Evolutionary conservation across 2,113 vertebrate species (phyloP), one percentile per base, ranked within the genome.

Genomic region (Prunella himalayana): DNA sequence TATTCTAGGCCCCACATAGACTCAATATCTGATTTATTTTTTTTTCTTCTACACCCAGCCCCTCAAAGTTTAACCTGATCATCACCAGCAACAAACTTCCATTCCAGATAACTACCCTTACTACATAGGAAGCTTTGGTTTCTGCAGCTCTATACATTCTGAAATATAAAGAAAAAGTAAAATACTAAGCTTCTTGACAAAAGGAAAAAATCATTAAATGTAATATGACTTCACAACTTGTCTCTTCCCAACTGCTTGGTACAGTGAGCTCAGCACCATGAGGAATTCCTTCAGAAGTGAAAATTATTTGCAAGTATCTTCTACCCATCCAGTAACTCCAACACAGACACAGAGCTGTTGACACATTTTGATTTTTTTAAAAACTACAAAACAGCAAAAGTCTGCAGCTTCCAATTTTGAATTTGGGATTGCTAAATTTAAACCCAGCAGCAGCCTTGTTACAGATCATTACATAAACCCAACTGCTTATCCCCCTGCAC

Each of bases 401-500:
- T 51, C 54, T 63, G 42, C 18, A 78, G 56, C 78, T 90, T 79
- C 39, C 70, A 63, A 37, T 76, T 54, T 41, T 61, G 63, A 28
- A 35, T 66, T 92, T 66, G 44, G 14, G n/a, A 65, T 31, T 80
- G 59, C 63, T 95, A 88, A 82, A 87, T 77, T 89, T 95, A 91
- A 82, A 90, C 35, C 59, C 5, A 2, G 41, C 1, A 0, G 30
- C 1, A 0, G 49, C 81, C 61, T 93, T 82, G 45, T 66, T 85
- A 63, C 64, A 80, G 63, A 49, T 88, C 23, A 82, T 91, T 77
- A 80, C 60, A 90, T 45, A 94, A 92, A 77, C 19, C 25, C 12
- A 82, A 13, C 21, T n/a, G 51, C 60, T 90, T 63, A 85, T 66
- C 31, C 18, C 23, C 49, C 41, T 82, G 54, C 73, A 82, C 2